Evolutionary conservation across 2,113 vertebrate species (phyloP), one percentile per base, ranked within the genome.

Genomic region (Hepsetus odoe): DNA sequence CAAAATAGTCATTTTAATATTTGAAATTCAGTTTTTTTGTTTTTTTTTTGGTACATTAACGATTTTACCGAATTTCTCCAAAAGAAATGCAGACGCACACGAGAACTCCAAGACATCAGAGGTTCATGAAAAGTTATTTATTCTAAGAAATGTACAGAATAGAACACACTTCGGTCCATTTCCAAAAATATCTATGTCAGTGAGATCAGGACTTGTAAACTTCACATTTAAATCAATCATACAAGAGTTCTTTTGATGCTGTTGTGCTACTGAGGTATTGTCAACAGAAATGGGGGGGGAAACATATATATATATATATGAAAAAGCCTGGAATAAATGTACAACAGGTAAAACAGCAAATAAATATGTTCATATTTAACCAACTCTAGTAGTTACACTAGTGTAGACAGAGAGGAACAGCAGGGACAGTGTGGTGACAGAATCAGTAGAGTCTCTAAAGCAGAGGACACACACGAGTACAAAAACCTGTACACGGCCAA

Each of bases 291-390:
- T n/a, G n/a, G n/a, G n/a, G n/a, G n/a, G n/a, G 66, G 73, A 62
- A 77, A 89, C 80, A 87, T 85, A 91, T 92, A 92, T 90, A 92
- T 91, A 90, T 79, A 90, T 83, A 77, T 83, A 87, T 16, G 1
- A 65, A 81, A 56, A 20, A 87, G 46, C 13, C 28, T 46, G 28
- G 20, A 28, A 26, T 40, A 3, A 84, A 91, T 91, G 77, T 92
- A 93, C 89, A 94, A 90, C 81, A 87, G 81, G 79, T 85, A 80
- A 88, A 90, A 87, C 78, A 85, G 74, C 82, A 93, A 94, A 94
- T 94, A 94, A 93, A 94, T 94, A 93, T 86, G 89, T 93, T 93
- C 89, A 92, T 90, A 93, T 91, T 93, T 87, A 87, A 87, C 89
- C 86, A 88, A 80, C 32, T 83, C 88, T 91, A 92, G 84, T 84